Evolutionary conservation across 2,888 invertebrate genomes (phyloP).

Genomic region (Luperina nickerlii): DNA sequence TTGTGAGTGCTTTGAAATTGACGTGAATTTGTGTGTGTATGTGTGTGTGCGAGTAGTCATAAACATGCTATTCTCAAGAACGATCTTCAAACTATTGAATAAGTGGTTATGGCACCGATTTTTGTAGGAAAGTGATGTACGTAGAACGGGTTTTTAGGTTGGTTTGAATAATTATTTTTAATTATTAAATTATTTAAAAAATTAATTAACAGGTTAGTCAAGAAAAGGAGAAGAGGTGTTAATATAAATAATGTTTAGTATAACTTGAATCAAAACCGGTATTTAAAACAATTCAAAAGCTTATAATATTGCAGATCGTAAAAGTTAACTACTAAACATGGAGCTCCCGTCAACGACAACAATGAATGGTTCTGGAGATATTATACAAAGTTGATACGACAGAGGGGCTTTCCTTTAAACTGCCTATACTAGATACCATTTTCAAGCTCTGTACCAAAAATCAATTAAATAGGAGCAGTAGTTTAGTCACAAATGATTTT

Average conservation of each 20-base stretch:
- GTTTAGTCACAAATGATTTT: too few relatives aligned
- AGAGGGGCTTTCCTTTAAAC: too few relatives aligned
- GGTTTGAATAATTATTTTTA: neutral
- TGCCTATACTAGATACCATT: too few relatives aligned
- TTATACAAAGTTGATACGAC: too few relatives aligned
- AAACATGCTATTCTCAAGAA: constrained; percentile 19
- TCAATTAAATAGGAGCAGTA: too few relatives aligned
- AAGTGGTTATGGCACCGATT: neutral
- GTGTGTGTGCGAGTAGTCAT: constrained; percentile 18
- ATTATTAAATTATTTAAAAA: too few relatives aligned
- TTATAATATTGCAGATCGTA: neutral
- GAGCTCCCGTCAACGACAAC: neutral
- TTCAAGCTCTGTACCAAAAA: too few relatives aligned
- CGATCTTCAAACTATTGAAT: neutral
- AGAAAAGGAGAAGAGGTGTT: neutral
- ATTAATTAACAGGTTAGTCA: neutral
- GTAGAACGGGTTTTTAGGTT: neutral
- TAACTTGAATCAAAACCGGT: neutral
- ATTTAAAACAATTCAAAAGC: neutral
- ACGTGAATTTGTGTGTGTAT: constrained; percentile 3
- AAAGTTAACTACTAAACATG: neutral
- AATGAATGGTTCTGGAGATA: neutral
- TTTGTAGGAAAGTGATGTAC: neutral
- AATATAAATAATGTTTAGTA: neutral
- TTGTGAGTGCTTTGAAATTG: constrained; percentile 43